Base-by-base conservation (phyloP, 2,797 vertebrate species). In the Mormyrus proboscirostris region DNA sequence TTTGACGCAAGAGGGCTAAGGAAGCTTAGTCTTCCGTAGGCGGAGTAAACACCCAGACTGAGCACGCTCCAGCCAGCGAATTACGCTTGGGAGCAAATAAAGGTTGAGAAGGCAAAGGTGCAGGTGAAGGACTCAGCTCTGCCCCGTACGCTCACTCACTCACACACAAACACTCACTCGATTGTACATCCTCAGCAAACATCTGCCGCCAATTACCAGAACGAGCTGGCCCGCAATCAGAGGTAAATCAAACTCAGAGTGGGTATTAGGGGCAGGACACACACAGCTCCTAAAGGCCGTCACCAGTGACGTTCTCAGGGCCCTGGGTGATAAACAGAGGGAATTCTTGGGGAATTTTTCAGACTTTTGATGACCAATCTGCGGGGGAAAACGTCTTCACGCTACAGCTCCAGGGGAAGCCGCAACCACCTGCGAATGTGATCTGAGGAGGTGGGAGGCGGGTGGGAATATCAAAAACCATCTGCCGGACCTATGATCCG, bases 281-380 rank as follows among this genome's bases (percentile, higher is more conserved):
- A 19, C 29, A 55, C 6, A 8, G 4, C 8, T 92, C 92, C 91
- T 93, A 92, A 94, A 93, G 92, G 93, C 12, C 9, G 90, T 92
- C 88, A 87, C 86, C 88, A 93, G 93, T 92, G 92, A 90, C 90
- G 69, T 91, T 90, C 91, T 90, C 57, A 88, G 33, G 86, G 41
- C 41, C 38, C n/a, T 22, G 51, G 22, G 85, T 57, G 33, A 87
- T 41, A n/a, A 59, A 87, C 9, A 57, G 51, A 59, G 51, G 19
- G n/a, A 86, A 29, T 29, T 87, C 53, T 10, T 87, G 53, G 53
- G 14, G 53, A 29, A 51, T 86, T 51, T 53, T 4, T 50, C 50
- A 55, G 33, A 29, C 49, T 4, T 47, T 33, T 0, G 6, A 14
- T 55, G 25, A 10, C 7, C 1, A 9, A 25, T 76, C 69, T 19